Percentiles rank a stretch among this genome's conserved stretches.
Conservation (phyloP, 2,888 invertebrate genomes). For the Galerucella pusilla region DNA sequence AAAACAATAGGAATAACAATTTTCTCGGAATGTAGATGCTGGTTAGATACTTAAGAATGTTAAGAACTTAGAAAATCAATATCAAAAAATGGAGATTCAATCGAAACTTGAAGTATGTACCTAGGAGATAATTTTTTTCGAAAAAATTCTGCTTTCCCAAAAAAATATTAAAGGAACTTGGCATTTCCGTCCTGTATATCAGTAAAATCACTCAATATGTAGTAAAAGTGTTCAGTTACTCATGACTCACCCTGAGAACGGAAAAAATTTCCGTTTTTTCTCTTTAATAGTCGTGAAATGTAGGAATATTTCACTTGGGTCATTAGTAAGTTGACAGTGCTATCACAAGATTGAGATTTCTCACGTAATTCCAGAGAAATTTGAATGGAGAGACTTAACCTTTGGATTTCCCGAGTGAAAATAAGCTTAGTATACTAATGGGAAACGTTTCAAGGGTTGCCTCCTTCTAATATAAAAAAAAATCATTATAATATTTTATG, state of each 20-base stretch:
- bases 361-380: conserved; percentile 27
- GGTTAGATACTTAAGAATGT: neutral
- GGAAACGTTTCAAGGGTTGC: conserved; percentile 4
- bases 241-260: neutral
- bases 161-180: no score
- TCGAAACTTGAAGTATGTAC: no score
- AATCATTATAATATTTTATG: no score
- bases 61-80: neutral
- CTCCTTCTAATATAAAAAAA: neutral
- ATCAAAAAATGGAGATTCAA: no score
- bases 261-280: conserved; percentile 3
- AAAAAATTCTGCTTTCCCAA: no score
- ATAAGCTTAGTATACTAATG: conserved; percentile 10
- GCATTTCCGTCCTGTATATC: no score
- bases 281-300: conserved; percentile 20
- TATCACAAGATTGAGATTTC: conserved; percentile 31
- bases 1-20: conserved; percentile 10
- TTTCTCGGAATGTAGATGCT: neutral
- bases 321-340: conserved; percentile 23
- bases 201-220: no score
- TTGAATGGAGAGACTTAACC: conserved; percentile 23
- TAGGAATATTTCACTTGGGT: conserved; percentile 23
- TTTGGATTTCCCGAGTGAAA: conserved; percentile 20
- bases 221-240: no score
- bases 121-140: no score